Conservation (phyloP, 2,797 vertebrate species). For the Apodemus agrarius region DNA sequence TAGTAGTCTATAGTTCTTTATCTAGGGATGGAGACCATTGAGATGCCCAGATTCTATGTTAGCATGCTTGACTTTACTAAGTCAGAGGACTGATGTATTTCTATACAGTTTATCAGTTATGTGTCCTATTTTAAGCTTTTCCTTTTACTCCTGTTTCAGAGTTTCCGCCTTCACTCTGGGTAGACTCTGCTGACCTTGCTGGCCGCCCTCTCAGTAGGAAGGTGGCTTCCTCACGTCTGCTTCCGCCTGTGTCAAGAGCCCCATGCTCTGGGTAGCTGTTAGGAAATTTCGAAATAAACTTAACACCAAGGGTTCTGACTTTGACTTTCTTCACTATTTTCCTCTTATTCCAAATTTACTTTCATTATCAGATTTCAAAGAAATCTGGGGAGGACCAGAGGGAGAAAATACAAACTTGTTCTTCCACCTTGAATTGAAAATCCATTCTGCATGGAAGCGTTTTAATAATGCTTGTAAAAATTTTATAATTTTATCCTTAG, state of each 20-base stretch:
- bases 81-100: not conserved
- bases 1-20: not conserved
- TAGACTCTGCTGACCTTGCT: accelerated
- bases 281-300: not conserved
- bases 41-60: not conserved
- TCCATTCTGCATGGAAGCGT: not conserved
- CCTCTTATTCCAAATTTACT: slow-evolving; percentile 30
- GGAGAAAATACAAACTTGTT: not conserved
- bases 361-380: not conserved
- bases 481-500: not conserved
- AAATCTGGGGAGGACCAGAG: not conserved
- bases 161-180: not conserved
- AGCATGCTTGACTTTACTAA: not conserved
- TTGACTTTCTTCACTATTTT: not conserved
- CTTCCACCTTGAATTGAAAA: not conserved
- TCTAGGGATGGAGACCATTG: not conserved
- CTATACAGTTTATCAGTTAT: not conserved
- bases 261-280: not conserved
- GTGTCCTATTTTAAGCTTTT: not conserved
- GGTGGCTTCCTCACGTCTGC: not conserved
- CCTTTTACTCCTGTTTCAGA: not conserved
- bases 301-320: not conserved
- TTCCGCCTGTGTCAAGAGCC: not conserved
- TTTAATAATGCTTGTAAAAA: not conserved
- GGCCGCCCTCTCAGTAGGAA: not conserved